These are phyloP conservation scores for Megaceryle alcyon DNA, from an alignment of 2,797 vertebrate genomes.

Conservation along the genomic window DNA sequence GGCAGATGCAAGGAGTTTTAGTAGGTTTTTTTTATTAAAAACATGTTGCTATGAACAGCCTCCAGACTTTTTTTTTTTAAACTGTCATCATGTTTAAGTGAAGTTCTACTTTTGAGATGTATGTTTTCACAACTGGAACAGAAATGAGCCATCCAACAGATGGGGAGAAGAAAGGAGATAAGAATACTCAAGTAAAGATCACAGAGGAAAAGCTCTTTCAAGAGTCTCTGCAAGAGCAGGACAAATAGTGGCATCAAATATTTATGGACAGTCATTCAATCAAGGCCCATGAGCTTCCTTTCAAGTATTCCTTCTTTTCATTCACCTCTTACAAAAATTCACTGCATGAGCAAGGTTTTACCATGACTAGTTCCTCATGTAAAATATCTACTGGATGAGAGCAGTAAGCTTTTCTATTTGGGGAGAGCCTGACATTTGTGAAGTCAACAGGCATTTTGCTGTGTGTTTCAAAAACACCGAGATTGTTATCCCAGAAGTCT, in stretches of 20 bases:
- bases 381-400: background rate
- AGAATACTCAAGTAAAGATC: background rate
- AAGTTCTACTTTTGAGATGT: background rate
- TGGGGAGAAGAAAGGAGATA: background rate
- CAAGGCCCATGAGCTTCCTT: slow-evolving; percentile 10
- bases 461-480: background rate
- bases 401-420: background rate
- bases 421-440: background rate
- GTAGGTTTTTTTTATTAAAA: background rate
- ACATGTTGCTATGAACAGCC: background rate
- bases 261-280: slow-evolving; percentile 57
- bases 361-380: background rate
- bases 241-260: slow-evolving; percentile 64
- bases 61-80: background rate
- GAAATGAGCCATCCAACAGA: background rate
- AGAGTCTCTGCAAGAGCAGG: slow-evolving; percentile 32
- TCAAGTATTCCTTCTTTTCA: slow-evolving; percentile 40
- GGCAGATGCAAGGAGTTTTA: background rate
- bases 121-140: background rate
- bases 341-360: background rate
- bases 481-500: background rate
- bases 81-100: background rate
- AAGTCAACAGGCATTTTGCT: background rate
- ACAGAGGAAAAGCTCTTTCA: background rate
- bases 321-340: slow-evolving; percentile 12